phyloP scores from a whole-genome alignment of 2,113 vertebrate species.

The Azemiops feae region DNA sequence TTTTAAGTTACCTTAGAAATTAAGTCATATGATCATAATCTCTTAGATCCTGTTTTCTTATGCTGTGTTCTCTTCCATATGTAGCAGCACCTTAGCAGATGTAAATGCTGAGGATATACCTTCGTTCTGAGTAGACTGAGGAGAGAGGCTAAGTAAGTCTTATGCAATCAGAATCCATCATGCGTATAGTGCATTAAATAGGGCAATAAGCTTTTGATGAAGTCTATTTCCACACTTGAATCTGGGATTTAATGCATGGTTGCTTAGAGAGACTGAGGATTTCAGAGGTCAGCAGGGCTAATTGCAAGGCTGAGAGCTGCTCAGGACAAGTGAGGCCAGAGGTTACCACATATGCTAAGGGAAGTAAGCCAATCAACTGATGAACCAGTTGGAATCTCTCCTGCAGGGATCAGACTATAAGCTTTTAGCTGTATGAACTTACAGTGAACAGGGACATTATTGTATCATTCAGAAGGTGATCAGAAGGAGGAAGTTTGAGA shows the following conservation, averaged over 20 bases:
- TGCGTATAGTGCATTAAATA: conserved; percentile 70
- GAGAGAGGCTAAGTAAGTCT: not conserved
- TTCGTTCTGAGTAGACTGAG: not conserved
- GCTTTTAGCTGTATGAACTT: not conserved
- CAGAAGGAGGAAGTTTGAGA: fast-evolving
- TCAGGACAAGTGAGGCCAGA: not conserved
- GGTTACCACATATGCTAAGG: fast-evolving
- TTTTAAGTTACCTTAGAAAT: not conserved
- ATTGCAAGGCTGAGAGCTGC: conserved; percentile 66
- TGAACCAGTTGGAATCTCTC: not conserved
- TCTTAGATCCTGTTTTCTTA: conserved; percentile 43
- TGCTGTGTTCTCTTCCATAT: conserved; percentile 45
- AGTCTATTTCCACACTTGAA: conserved; percentile 75
- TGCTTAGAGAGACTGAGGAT: conserved; percentile 70
- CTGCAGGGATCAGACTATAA: not conserved
- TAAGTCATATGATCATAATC: conserved; percentile 24
- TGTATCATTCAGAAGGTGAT: conserved; percentile 1
- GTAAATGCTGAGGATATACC: not conserved
- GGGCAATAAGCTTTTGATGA: conserved; percentile 71
- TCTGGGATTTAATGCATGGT: conserved; percentile 73
- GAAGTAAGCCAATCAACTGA: not conserved
- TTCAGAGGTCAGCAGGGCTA: conserved; percentile 72
- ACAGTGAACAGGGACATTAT: not conserved
- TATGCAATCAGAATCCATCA: conserved; percentile 40
- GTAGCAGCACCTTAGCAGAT: conserved; percentile 19